These are phyloP conservation scores for Drosophila parthenogenetica DNA, from an alignment of 2,888 invertebrate genomes.

Conservation along the genomic window DNA sequence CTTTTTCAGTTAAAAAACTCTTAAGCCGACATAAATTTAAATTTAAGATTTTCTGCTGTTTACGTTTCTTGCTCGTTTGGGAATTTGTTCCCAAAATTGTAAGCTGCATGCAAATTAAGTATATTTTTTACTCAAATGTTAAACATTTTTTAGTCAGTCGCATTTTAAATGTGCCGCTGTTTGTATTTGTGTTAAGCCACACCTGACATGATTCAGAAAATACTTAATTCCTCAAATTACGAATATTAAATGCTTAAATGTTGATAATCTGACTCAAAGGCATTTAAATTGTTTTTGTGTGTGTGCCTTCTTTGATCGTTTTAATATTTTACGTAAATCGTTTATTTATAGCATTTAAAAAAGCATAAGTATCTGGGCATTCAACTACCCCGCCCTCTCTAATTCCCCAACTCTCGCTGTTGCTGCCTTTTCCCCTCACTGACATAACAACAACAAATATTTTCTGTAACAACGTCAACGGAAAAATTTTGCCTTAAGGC, in stretches of 20 bases:
- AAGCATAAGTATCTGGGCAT: slow-evolving; percentile 31
- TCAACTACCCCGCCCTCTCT: background rate
- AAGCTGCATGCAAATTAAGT: background rate
- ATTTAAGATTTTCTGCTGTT: no score
- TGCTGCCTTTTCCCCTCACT: background rate
- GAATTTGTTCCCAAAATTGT: background rate
- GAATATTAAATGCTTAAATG: slow-evolving; percentile 12
- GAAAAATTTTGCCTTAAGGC: slow-evolving; percentile 36
- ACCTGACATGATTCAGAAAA: slow-evolving; percentile 13
- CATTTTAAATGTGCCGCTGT: slow-evolving; percentile 1
- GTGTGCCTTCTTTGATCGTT: slow-evolving; percentile 52
- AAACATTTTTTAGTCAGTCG: slow-evolving; percentile 5
- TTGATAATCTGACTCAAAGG: slow-evolving; percentile 37
- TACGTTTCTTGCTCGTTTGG: background rate
- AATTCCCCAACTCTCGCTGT: background rate
- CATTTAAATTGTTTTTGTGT: slow-evolving; percentile 30
- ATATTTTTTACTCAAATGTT: slow-evolving; percentile 10
- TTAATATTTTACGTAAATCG: slow-evolving; percentile 52
- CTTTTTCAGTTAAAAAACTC: no score
- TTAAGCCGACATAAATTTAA: no score
- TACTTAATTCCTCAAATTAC: slow-evolving; percentile 1
- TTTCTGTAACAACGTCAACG: slow-evolving; percentile 21
- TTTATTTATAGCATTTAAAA: slow-evolving; percentile 59
- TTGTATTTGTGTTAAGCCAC: slow-evolving; percentile 10
- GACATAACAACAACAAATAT: slow-evolving; percentile 24